phyloP scores from a whole-genome alignment of 2,888 invertebrate species.

The Chironomus tentans region DNA sequence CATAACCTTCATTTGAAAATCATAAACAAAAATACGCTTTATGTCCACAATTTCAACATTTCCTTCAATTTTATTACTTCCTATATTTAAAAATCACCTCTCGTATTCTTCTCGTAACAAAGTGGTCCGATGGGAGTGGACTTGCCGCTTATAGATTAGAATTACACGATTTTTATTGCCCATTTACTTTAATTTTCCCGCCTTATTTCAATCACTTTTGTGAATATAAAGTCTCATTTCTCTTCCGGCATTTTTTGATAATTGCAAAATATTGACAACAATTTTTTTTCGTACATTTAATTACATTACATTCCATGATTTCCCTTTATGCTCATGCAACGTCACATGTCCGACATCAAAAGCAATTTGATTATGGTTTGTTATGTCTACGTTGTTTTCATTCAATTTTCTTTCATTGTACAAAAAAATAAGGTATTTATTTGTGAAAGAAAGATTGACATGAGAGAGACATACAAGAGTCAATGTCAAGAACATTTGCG shows the following conservation, averaged over 20 bases:
- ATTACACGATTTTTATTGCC: constrained; percentile 7
- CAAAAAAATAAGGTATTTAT: background rate
- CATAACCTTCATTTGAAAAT: too few relatives aligned
- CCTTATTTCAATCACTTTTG: background rate
- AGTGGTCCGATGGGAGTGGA: background rate
- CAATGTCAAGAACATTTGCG: background rate
- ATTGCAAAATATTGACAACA: background rate
- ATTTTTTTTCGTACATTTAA: background rate
- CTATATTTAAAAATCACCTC: too few relatives aligned
- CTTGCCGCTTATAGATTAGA: background rate
- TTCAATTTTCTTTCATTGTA: too few relatives aligned
- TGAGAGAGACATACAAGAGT: background rate
- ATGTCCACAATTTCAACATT: too few relatives aligned
- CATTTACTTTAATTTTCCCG: background rate
- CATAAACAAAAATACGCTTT: too few relatives aligned
- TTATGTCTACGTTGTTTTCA: background rate
- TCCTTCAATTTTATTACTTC: too few relatives aligned
- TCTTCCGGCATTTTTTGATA: background rate
- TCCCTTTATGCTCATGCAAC: background rate
- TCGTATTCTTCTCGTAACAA: too few relatives aligned
- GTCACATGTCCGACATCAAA: background rate
- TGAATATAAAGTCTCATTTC: background rate
- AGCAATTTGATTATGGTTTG: background rate
- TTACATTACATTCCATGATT: background rate
- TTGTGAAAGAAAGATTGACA: background rate